Base-by-base conservation (phyloP, 2,888 invertebrate species). In the Argyra leucocephala region DNA sequence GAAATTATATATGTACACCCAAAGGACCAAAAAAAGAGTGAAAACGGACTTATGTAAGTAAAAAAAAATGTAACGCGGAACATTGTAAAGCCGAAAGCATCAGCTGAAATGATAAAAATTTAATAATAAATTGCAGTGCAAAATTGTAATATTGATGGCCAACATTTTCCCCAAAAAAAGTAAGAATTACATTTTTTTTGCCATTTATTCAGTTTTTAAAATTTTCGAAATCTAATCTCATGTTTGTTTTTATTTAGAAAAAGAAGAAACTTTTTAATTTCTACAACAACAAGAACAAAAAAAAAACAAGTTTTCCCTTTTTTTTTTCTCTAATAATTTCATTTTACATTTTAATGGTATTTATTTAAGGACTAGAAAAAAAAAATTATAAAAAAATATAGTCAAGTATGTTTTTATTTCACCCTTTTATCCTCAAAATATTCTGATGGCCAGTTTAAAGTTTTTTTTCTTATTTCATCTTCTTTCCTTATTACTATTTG, bases 221-320 rank as follows among this genome's bases (percentile, higher is more conserved):
- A 69, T 64, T 66, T 65, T 66, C 65, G 66, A 66, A 69, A 67
- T 67, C 67, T 67, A 67, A 69, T 69, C 67, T 66, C n/a, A 63
- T 66, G 66, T 69, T 69, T 69, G 66, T 66, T 69, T 69, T 66
- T 66, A 62, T 24, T 58, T 18, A 15, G 22, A 62, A 31, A 36
- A n/a, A 26, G 63, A 57, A 23, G 57, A 23, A 37, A 61, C 58
- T 24, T 22, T 62, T 26, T 36, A 12, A 62, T 62, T 31, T 26
- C 62, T 22, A 7, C n/a, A n/a, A n/a, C n/a, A n/a, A n/a, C n/a
- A n/a, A 21, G 12, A 4, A 22, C 26, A 62, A 57, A 59, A 65
- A 12, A 26, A 58, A 57, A 59, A 65, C 18, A 22, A 36, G 21
- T 22, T 22, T 22, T n/a, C 15, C n/a, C 1, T 3, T 48, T 48